phyloP scores from a whole-genome alignment of 2,888 invertebrate genomes.

The Morpho deidamia region DNA sequence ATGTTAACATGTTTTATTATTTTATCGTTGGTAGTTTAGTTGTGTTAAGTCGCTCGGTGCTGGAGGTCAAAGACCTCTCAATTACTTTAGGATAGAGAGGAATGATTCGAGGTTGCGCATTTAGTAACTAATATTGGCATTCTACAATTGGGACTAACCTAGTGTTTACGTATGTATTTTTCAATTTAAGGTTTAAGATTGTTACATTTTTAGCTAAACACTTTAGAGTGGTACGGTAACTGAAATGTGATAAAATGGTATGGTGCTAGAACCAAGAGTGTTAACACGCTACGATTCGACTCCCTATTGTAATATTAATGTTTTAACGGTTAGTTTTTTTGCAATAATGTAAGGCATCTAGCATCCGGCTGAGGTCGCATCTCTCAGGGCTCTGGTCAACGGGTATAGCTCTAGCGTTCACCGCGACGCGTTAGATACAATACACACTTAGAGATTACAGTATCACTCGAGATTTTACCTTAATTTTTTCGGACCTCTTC shows the following conservation, averaged over 20 bases:
- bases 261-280: constrained; percentile 79
- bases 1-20: constrained; percentile 66
- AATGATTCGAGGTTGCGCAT: constrained; percentile 73
- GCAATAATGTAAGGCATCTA: constrained; percentile 73
- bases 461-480: constrained; percentile 74
- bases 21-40: constrained; percentile 68
- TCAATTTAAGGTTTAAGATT: constrained; percentile 76
- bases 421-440: constrained; percentile 26
- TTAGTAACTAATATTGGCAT: constrained; percentile 78
- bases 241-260: constrained; percentile 80
- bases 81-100: constrained; percentile 63
- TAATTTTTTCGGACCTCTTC: constrained; percentile 64
- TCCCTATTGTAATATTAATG: constrained; percentile 74
- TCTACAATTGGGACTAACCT: constrained; percentile 80
- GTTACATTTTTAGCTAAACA: constrained; percentile 79
- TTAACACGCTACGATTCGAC: constrained; percentile 78
- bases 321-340: constrained; percentile 73
- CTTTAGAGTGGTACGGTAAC: constrained; percentile 79
- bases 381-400: constrained; percentile 44
- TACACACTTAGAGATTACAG: constrained; percentile 69
- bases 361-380: constrained; percentile 70
- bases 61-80: constrained; percentile 68
- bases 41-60: constrained; percentile 57
- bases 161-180: constrained; percentile 77
- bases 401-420: constrained; percentile 44